Evolutionary conservation across 2,888 invertebrate species (phyloP), one percentile per base, ranked within the genome.

Genomic region (Agonopterix alstromeriana): DNA sequence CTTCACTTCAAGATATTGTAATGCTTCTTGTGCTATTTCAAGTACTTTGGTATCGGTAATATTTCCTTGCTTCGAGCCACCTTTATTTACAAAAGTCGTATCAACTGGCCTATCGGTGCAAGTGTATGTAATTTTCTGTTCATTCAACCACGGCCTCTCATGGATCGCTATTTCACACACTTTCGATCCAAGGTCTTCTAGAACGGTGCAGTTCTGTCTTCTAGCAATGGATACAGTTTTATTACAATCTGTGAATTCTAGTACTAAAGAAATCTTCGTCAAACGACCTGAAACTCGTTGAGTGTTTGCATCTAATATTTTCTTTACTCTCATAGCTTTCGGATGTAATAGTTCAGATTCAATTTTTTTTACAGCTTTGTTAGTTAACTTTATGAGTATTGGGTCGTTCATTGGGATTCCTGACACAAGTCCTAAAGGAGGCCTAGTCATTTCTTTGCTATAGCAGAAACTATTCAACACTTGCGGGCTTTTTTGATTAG

Each of bases 401-500:
- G 68, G 73, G 56, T 83, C 83, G 51, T 79, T 53, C n/a, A 61
- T 42, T 36, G 72, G 58, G 47, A 84, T 55, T 36, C 27, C 45
- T 36, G 60, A 56, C 45, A 65, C 51, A 56, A 63, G 68, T 10
- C 62, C 58, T 10, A 61, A 43, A 40, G 56, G 45, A 35, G 43
- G 51, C 36, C 57, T 63, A 51, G 61, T 64, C 45, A 62, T 62
- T 12, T 62, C 52, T 46, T 77, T 82, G 17, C 82, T 73, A 47
- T 83, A 79, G 64, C 92, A 92, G 55, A 87, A 85, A 3, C 83
- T 82, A 53, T 82, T 87, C 5, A 90, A 55, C 10, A 92, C 72
- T 61, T 85, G 83, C 0, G 89, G 88, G 42, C 63, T 65, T 36
- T 73, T 68, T 50, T 79, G 65, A 42, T 82, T 73, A 0, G 77